Percentiles rank a stretch among this genome's conserved stretches.
phyloP scores from a whole-genome alignment of 2,888 invertebrate species.

The Acrobeloides nanus region DNA sequence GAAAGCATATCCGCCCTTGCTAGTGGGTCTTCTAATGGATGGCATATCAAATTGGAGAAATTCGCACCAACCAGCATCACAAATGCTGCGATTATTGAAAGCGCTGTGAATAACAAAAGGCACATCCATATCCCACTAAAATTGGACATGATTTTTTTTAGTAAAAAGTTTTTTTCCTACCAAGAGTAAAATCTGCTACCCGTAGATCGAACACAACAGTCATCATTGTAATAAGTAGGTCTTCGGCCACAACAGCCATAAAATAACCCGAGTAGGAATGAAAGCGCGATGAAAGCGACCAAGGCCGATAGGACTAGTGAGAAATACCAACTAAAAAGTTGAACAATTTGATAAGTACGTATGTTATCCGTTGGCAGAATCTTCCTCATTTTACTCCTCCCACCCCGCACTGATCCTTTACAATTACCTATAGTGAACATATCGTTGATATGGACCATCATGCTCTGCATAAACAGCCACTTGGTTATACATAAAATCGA shows the following conservation, averaged over 20 bases:
- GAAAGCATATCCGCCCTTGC: slow-evolving; percentile 38
- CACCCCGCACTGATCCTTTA: too few species aligned
- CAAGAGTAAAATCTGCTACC: slow-evolving; percentile 56
- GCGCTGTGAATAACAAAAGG: slow-evolving; percentile 30
- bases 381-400: too few species aligned
- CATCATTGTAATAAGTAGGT: slow-evolving; percentile 55
- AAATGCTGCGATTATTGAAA: slow-evolving; percentile 32
- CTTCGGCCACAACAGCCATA: slow-evolving; percentile 57
- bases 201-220: slow-evolving; percentile 56
- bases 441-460: slow-evolving; percentile 26
- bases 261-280: slow-evolving; percentile 56
- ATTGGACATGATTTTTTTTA: slow-evolving; percentile 1
- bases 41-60: slow-evolving; percentile 39
- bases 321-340: slow-evolving; percentile 54
- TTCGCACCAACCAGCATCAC: slow-evolving; percentile 44
- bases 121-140: slow-evolving; percentile 45
- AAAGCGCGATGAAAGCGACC: slow-evolving; percentile 54
- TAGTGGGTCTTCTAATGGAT: slow-evolving; percentile 41
- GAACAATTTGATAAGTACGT: too few species aligned
- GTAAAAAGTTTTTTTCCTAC: slow-evolving; percentile 42
- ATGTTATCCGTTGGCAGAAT: too few species aligned
- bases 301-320: slow-evolving; percentile 54
- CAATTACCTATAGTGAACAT: slow-evolving; percentile 34
- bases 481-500: slow-evolving; percentile 35
- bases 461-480: slow-evolving; percentile 35